phyloP scores from a whole-genome alignment of 1,140 invertebrate species.

The Drosophila carrolli region DNA sequence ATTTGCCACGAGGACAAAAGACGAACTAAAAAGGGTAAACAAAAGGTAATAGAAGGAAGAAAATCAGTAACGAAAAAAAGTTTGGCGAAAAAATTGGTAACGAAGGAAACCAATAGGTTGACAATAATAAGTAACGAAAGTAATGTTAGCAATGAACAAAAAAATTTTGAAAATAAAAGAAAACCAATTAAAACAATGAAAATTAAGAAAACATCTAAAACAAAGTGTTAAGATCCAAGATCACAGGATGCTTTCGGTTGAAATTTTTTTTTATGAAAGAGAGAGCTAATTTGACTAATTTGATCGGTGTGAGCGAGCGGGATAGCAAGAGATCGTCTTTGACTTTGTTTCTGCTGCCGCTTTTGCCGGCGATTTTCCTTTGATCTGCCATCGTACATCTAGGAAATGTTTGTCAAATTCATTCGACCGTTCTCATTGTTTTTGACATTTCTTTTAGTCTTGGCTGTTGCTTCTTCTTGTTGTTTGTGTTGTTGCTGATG shows the following conservation, averaged over 20 bases:
- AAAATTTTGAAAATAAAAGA: neutral
- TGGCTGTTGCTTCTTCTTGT: conserved; percentile 23
- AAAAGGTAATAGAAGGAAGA: conserved; percentile 1
- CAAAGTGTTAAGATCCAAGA: conserved; percentile 14
- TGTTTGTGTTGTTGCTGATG: neutral
- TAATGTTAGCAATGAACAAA: neutral
- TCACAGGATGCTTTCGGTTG: conserved; percentile 35
- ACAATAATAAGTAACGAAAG: neutral
- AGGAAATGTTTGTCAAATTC: conserved; percentile 84
- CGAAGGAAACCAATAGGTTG: too few species aligned
- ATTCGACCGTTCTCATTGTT: conserved; percentile 83
- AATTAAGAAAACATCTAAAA: neutral
- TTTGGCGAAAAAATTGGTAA: neutral
- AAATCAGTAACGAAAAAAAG: conserved; percentile 18
- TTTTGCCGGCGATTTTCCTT: conserved; percentile 52
- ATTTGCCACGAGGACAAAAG: conserved; percentile 76
- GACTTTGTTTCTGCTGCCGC: conserved; percentile 37
- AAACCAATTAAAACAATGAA: neutral
- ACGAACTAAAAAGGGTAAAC: conserved; percentile 8
- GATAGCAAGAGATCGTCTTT: conserved; percentile 30
- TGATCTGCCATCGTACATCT: conserved; percentile 84
- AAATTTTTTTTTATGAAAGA: conserved; percentile 21
- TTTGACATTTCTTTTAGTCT: conserved; percentile 82
- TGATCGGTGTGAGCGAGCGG: conserved; percentile 17
- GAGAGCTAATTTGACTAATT: conserved; percentile 73